Percentiles rank a stretch among this genome's conserved stretches.
Conservation (phyloP, 1,140 invertebrate genomes). For the Papilio polyxenes region DNA sequence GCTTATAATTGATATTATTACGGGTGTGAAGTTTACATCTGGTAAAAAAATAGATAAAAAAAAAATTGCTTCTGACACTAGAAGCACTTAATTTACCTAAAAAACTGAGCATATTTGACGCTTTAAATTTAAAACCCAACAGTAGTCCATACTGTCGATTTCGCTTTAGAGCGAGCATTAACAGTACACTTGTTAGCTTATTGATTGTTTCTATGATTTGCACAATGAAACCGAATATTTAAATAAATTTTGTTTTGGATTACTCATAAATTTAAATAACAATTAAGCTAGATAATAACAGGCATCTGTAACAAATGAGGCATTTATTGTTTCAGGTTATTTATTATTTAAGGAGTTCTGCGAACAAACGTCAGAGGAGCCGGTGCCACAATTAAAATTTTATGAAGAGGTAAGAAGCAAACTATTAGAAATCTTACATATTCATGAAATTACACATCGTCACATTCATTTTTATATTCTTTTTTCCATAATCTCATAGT, state of each 20-base stretch:
- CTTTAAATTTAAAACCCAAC: not conserved
- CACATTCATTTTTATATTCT: not conserved
- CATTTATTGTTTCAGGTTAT: conserved; percentile 89
- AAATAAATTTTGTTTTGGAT: not conserved
- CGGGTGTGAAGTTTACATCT: not conserved
- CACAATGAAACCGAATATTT: not conserved
- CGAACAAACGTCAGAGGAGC: conserved; percentile 97
- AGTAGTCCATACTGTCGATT: not conserved
- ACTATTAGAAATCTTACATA: conserved; percentile 44
- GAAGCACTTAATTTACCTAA: not conserved
- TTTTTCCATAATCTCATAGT: not conserved
- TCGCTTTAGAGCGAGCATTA: not conserved
- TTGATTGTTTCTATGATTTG: not conserved
- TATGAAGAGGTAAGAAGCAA: conserved; percentile 95
- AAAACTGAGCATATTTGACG: not conserved
- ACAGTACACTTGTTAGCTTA: too few relatives aligned
- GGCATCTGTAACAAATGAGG: not conserved
- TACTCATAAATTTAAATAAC: not conserved
- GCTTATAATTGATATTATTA: not conserved
- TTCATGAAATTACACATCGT: not conserved
- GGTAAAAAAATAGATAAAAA: too few relatives aligned
- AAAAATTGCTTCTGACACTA: not conserved
- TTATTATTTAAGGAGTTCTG: conserved; percentile 99
- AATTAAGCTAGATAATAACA: conserved; percentile 1
- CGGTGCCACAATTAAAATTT: conserved; percentile 98